phyloP scores from a whole-genome alignment of 1,140 invertebrate species.

The Drosophila obscura region DNA sequence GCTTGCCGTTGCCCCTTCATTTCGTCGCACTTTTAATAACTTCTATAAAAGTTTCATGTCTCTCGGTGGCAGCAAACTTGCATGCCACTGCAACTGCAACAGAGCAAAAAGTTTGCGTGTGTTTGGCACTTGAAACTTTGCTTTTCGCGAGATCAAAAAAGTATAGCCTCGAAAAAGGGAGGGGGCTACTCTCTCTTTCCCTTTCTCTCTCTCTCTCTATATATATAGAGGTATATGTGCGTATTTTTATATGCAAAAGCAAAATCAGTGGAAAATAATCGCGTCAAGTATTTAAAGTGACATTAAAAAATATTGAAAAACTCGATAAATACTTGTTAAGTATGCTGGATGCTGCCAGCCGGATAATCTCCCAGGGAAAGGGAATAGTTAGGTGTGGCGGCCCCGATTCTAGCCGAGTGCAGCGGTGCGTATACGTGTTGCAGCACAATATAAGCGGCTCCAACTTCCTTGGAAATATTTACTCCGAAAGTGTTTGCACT shows the following conservation, averaged over 20 bases:
- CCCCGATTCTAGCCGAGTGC: not conserved
- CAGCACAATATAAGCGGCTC: constrained; percentile 34
- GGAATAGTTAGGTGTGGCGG: not conserved
- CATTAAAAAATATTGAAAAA: constrained; percentile 81
- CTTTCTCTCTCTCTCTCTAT: not conserved
- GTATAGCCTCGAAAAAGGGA: constrained; percentile 11
- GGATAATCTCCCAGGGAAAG: constrained; percentile 27
- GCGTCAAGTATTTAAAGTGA: constrained; percentile 80
- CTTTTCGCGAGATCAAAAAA: constrained; percentile 43
- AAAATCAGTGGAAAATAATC: constrained; percentile 79
- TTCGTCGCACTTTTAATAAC: constrained; percentile 74
- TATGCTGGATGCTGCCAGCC: constrained; percentile 21
- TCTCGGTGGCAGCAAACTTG: constrained; percentile 65
- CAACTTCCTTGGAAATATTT: not conserved
- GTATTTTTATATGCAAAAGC: constrained; percentile 51
- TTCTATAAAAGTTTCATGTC: constrained; percentile 78
- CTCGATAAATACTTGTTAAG: constrained; percentile 81
- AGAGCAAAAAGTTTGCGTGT: constrained; percentile 73
- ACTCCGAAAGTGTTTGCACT: constrained; percentile 4
- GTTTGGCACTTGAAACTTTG: constrained; percentile 77
- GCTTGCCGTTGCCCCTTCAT: constrained; percentile 8
- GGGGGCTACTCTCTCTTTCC: not conserved
- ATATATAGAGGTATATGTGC: constrained; percentile 1
- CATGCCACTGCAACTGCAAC: constrained; percentile 54
- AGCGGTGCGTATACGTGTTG: constrained; percentile 58